Base-by-base conservation (phyloP, 2,797 vertebrate species). In the Diglossa cyanea region DNA sequence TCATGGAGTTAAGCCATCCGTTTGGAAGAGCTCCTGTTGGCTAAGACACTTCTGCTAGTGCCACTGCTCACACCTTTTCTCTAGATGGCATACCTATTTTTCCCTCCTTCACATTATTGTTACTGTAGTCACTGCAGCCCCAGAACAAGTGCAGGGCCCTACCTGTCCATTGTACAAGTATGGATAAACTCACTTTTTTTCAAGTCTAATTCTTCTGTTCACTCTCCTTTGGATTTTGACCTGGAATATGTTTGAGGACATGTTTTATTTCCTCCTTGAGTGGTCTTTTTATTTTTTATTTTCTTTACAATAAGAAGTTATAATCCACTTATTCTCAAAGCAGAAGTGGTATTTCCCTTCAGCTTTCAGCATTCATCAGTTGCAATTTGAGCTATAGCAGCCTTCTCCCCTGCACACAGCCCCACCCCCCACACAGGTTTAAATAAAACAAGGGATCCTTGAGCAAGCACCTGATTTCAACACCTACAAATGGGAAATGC, bases 11-110 rank as follows among this genome's bases (percentile, higher is more conserved):
- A 90, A 94, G 71, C 88, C 77, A 96, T 93, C 83, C 48, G 23
- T 90, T 91, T 95, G 91, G 93, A 95, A 93, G 63, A 67, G 63
- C 51, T 94, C 86, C 94, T 16, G 3, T 25, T 88, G 83, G 82
- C 90, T 79, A 40, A 79, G 57, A 47, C n/a, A 33, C n/a, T 63
- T 73, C 48, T 86, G 45, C 48, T 73, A 44, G 42, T 76, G 66
- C 53, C 71, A 60, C 62, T 50, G 47, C 71, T 95, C 86, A 67
- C 82, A 94, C n/a, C 66, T 86, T 67, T 78, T 66, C 60, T 78
- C 58, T 67, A 6, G 53, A 25, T 57, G 70, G 30, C 76, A 88
- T 81, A 44, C 35, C 25, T 82, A 10, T 54, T 70, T 90, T 86
- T 63, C 28, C 39, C 65, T 68, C 24, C 66, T 81, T 88, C 80